Evolutionary conservation across 1,140 invertebrate genomes (phyloP), one percentile per base, ranked within the genome.

Genomic region (Andrena cerasifolii): DNA sequence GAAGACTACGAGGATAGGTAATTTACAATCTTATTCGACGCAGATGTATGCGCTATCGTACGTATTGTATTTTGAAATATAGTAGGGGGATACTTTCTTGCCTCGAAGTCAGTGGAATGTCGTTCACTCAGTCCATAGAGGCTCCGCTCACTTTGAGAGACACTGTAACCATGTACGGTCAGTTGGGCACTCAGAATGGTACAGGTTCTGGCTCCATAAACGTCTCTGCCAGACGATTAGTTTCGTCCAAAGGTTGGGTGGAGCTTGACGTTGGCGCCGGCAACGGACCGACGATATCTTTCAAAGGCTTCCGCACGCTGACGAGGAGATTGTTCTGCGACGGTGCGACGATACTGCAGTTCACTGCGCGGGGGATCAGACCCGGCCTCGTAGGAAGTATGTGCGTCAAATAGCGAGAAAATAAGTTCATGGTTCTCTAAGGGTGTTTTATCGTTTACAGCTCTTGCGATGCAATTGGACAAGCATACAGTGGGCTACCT

Each of bases 51-150:
- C 58, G 8, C 26, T 36, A 47, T 68, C 54, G 63, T 45, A 36
- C 49, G 40, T 58, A 68, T 68, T 58, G 24, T 49, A 21, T 76
- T 59, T 76, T 58, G 49, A 76, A 68, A 68, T 93, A 53, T 80
- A 95, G 94, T 73, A 93, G 93, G 65, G 92, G 93, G 40, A 87
- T 93, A 14, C 93, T 98, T 84, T 96, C 97, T 21, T 94, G 92
- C 62, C 94, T 99, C 78, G 98, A 99, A 94, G 95, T 99, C 7
- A 97, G 96, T 68, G 97, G 96, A 26, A 98, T 99, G 96, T 96
- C 95, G 36, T 96, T 99, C 87, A 95, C 95, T 40, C 98, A 99
- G 89, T 98, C 97, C 0, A 97, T 99, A 58, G 98, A 99, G 92
- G 96, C 97, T 56, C 98, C 98, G 1, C 93, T 99, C 12, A 98